Evolutionary conservation across 1,140 invertebrate genomes (phyloP), one percentile per base, ranked within the genome.

Genomic region (Pseudomyrmex flavicornis): DNA sequence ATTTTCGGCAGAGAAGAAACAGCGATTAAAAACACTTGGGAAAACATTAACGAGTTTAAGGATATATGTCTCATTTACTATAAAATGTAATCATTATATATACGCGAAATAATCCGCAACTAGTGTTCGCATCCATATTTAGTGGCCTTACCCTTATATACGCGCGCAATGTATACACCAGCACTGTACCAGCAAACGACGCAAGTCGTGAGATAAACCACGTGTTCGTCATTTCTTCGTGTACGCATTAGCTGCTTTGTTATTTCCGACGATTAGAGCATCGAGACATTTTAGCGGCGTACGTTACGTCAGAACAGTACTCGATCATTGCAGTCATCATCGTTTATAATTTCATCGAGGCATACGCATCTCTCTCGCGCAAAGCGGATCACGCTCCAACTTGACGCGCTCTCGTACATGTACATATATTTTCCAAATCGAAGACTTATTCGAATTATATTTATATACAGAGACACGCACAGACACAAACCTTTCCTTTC

Each of bases 381-480:
- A 62, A 44, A 44, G 15, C 35, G 26, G 46, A 35, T 79, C 65
- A 79, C 44, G 65, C 44, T 80, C 54, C 61, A 12, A 22, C 52
- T 77, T 83, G 50, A 76, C 50, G 48, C 44, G 44, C 46, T 80
- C 35, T 63, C 73, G 46, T 82, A 50, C 65, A 70, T 50, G 5
- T 35, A 35, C 35, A 35, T 35, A 35, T 35, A 35, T 35, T 35
- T 35, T 35, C 4, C 35, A 5, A 35, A 35, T 35, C 35, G 5
- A 35, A 0, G 0, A 59, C 46, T 26, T 62, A n/a, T 63, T 80
- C 66, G 66, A 80, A 44, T 15, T 83, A 65, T 17, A 69, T 70
- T 26, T 59, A 52, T 62, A 83, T 90, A 85, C 76, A 89, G 87
- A 87, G 85, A 88, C 79, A 84, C 79, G 84, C 87, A 83, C 77